Conservation (phyloP, 2,113 vertebrate genomes). For the Bungarus multicinctus region DNA sequence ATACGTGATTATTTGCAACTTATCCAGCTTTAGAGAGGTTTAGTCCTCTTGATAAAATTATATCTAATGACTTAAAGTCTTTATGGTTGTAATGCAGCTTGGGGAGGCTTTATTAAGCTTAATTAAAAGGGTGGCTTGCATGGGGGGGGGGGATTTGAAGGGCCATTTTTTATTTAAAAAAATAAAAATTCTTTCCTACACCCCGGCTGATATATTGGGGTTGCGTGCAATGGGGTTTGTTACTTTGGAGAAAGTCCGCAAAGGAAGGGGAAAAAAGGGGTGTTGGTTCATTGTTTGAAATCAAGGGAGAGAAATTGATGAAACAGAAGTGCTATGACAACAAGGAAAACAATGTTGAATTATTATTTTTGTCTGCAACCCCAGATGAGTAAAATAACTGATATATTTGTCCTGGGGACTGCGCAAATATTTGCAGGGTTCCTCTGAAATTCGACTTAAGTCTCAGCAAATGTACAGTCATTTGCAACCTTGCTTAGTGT, state of each 20-base stretch:
- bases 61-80: slow-evolving; percentile 56
- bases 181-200: not conserved
- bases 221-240: not conserved
- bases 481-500: not conserved
- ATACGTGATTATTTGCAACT: slow-evolving; percentile 35
- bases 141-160: not conserved
- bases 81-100: slow-evolving; percentile 46
- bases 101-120: slow-evolving; percentile 38
- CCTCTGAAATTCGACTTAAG: not conserved
- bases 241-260: not conserved
- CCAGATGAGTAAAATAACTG: not conserved
- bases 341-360: not conserved
- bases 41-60: slow-evolving; percentile 54
- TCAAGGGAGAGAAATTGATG: not conserved
- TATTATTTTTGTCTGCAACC: not conserved
- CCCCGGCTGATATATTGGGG: not conserved
- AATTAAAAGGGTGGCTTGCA: slow-evolving; percentile 10
- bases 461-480: not conserved
- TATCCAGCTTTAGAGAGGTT: slow-evolving; percentile 51
- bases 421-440: not conserved
- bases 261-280: too few relatives aligned
- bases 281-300: not conserved
- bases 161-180: slow-evolving; percentile 14
- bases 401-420: not conserved
- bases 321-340: not conserved